Evolutionary conservation across 2,888 invertebrate species (phyloP), one percentile per base, ranked within the genome.

Genomic region (Papilio demoleus): DNA sequence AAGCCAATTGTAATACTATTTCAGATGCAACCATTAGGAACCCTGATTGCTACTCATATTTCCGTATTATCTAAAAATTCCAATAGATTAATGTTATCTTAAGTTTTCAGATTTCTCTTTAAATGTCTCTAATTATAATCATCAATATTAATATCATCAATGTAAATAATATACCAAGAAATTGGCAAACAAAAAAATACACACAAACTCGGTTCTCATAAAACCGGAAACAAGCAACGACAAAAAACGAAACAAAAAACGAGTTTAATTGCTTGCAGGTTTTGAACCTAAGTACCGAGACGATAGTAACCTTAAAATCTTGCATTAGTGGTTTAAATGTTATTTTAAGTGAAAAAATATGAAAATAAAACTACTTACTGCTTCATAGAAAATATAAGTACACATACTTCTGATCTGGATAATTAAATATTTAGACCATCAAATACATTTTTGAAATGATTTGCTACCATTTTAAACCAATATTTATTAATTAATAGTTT

Each of bases 221-320:
- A 50, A 50, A 50, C 50, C 50, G 50, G 50, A 50, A 50, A 50
- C 50, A 50, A 50, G 14, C 47, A 24, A 50, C 50, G 22, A 14
- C 50, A 50, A 50, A 50, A 47, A 47, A 22, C 22, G 2, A 12
- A 9, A 45, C 45, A 45, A 19, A 19, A 17, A 45, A 50, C 50
- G 22, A 4, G 24, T 50, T 50, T 14, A 19, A 12, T 2, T 47
- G n/a, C 47, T 14, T 24, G 24, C 24, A 50, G 50, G 24, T 50
- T 24, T 22, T 50, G 12, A 22, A 24, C 6, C 24, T 24, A 50
- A 45, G 45, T 45, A 45, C 45, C 45, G 9, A 45, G 45, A 45
- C 45, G 11, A 45, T 45, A 6, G 24, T 2, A 17, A 27, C n/a
- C 1, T 31, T 56, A 27, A 34, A 31, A n/a, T n/a, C 11, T 17